These are phyloP conservation scores for Meteorus sp. DNA, from an alignment of 1,140 invertebrate genomes.

Conservation along the genomic window DNA sequence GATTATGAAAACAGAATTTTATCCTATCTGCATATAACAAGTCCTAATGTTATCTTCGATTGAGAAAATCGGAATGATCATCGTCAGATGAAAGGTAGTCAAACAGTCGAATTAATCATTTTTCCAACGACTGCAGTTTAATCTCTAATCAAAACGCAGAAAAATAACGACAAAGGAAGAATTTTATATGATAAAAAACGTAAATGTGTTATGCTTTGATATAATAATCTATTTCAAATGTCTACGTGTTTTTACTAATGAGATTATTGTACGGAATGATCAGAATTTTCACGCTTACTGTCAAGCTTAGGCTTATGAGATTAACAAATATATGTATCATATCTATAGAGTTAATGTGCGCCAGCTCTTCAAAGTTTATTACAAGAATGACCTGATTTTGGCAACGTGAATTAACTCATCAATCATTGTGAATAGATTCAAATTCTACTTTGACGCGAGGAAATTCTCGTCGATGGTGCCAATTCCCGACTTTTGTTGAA, in stretches of 20 bases:
- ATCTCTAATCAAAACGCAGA: no score
- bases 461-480: no score
- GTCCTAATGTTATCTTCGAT: background rate
- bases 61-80: background rate
- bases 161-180: conserved; percentile 7
- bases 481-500: no score
- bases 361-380: background rate
- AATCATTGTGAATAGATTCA: no score
- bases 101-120: background rate
- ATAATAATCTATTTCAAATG: conserved; percentile 43
- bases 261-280: conserved; percentile 28
- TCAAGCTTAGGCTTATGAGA: conserved; percentile 1
- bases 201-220: conserved; percentile 36
- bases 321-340: conserved; percentile 14
- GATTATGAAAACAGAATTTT: no score
- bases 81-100: background rate
- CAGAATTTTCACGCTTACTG: conserved; percentile 2
- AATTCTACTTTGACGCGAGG: no score
- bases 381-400: no score
- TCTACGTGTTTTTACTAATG: conserved; percentile 39
- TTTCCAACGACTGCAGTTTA: no score
- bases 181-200: conserved; percentile 15
- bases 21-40: no score
- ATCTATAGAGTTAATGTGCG: background rate
- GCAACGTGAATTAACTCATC: no score